A percentile compares a stretch with the other conserved stretches of the same genome.
These are phyloP conservation scores for Rhea americana DNA, from an alignment of 2,113 vertebrate species.

Conservation along the genomic window DNA sequence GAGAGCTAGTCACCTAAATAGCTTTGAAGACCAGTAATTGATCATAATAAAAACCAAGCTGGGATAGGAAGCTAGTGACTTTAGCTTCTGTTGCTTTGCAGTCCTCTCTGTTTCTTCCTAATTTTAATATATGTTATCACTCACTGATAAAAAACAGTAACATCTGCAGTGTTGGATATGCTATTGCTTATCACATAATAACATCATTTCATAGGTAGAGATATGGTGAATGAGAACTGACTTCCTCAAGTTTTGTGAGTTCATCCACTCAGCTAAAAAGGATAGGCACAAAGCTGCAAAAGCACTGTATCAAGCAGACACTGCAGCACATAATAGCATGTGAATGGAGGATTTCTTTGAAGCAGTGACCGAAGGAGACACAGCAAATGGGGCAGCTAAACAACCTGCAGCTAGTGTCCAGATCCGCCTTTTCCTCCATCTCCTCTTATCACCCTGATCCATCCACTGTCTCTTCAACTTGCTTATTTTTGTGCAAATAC, in stretches of 20 bases:
- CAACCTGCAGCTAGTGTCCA: neutral
- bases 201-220: neutral
- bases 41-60: neutral
- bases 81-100: neutral
- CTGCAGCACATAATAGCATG: neutral
- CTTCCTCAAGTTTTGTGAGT: neutral
- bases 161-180: neutral
- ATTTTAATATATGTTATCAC: neutral
- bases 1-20: neutral
- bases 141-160: neutral
- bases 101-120: neutral
- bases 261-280: neutral
- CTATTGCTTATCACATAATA: neutral
- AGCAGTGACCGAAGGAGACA: neutral
- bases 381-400: neutral
- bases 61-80: neutral
- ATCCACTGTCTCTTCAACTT: neutral
- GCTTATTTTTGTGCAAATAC: neutral
- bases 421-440: neutral
- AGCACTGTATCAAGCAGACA: rapidly evolving
- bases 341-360: neutral
- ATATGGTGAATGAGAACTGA: neutral
- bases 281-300: neutral
- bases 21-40: neutral
- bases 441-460: neutral